Base-by-base conservation (phyloP, 2,797 vertebrate genomes). In the Spatula clypeata region DNA sequence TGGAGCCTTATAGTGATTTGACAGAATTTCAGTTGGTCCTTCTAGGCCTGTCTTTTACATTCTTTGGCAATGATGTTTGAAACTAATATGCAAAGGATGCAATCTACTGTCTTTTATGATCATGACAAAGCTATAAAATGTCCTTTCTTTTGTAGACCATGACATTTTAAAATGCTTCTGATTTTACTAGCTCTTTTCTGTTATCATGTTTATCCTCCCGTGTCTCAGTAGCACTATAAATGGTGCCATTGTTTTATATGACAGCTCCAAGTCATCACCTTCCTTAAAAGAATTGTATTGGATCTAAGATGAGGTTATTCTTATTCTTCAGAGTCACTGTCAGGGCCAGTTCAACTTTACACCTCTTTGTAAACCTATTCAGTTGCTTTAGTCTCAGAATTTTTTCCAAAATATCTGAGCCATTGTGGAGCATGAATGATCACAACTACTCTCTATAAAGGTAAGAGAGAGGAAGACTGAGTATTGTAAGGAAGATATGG, bases 151-250 rank as follows among this genome's bases (percentile, higher is more conserved):
- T 67, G 61, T 23, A 74, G 79, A 91, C 57, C 61, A 19, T 71
- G 40, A 74, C 49, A 74, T 88, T 91, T 90, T 80, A 53, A 89
- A 93, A 83, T 57, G 75, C 23, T 86, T 49, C 75, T 88, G 69
- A 89, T 45, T 88, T 81, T 85, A 74, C 42, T 69, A 90, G 16
- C 74, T 90, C 47, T 76, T 95, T 94, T 87, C 36, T 88, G 27
- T 83, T 54, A 23, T 34, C 3, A 2, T 88, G 76, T 86, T 94
- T 94, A 85, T 72, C 73, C 31, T 45, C 36, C 47, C 24, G 6
- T 61, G 29, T 40, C 60, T 60, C 44, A 70, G 26, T 66, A 75
- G 38, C 54, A n/a, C 36, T 91, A 54, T 71, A 49, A 79, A 72
- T 34, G 40, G 38, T 86, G 36, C 4, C 51, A 47, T 76, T 83